Conservation (phyloP, 2,888 invertebrate species). For the Chamaedrilus cognettii region DNA sequence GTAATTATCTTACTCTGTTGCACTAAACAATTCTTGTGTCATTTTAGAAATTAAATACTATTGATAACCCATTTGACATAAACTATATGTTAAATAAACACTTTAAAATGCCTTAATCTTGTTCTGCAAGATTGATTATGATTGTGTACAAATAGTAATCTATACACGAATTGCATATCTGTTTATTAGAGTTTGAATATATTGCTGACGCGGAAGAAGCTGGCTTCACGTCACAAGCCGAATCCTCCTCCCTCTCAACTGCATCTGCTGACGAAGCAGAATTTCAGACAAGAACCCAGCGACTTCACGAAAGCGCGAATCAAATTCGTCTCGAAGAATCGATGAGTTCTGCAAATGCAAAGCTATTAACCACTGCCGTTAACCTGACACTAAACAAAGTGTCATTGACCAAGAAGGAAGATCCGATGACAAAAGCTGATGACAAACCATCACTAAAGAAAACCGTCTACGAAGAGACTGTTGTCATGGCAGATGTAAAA, state of each 20-base stretch:
- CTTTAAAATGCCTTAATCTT: no score
- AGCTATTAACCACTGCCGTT: constrained; percentile 21
- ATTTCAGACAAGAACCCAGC: constrained; percentile 38
- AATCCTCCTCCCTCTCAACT: constrained; percentile 48
- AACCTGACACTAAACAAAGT: constrained; percentile 24
- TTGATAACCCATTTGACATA: no score
- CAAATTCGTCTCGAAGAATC: constrained; percentile 33
- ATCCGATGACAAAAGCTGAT: no score
- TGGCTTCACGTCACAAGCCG: constrained; percentile 59
- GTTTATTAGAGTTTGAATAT: constrained; percentile 81
- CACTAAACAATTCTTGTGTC: no score
- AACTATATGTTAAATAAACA: neutral
- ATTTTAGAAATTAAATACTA: no score
- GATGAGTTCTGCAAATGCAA: constrained; percentile 12
- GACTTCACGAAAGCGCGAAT: constrained; percentile 38
- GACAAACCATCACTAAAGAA: constrained; percentile 32
- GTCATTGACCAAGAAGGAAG: no score
- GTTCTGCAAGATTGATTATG: no score
- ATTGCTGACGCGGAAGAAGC: constrained; percentile 83
- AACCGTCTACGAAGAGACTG: constrained; percentile 34
- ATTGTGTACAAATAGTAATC: neutral
- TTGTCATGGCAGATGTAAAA: constrained; percentile 41
- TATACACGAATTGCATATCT: neutral
- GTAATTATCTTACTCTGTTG: no score
- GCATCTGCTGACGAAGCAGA: constrained; percentile 36